Evolutionary conservation across 2,113 vertebrate species (phyloP), one percentile per base, ranked within the genome.

Genomic region (Apteryx mantelli): DNA sequence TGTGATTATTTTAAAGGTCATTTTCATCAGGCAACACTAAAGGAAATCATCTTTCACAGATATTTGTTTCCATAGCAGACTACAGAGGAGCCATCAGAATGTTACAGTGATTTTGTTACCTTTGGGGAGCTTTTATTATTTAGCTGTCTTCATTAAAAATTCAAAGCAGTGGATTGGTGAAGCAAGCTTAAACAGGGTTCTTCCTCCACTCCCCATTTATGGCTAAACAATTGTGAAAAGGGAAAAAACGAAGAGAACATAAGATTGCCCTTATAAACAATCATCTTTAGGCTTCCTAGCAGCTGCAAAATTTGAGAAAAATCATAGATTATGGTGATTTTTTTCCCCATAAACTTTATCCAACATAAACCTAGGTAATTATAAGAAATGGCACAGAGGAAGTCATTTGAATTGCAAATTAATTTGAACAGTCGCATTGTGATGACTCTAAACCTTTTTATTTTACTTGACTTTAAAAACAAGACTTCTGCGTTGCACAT

Each of bases 61-160:
- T 91, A 75, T 93, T 97, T 93, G 16, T 83, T 94, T 96, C 94
- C 50, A 73, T 63, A 85, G 87, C 60, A 94, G 63, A 68, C 64
- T 86, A 68, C 36, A 86, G 60, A 91, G 53, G 58, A 95, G 80
- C 80, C 78, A 93, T 77, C 30, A 86, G 70, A 87, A 89, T 17
- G 68, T 61, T 88, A 65, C 65, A 52, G 25, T 81, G 40, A 84
- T 66, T 93, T 88, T 93, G 7, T 74, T 91, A 89, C 91, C 91
- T 95, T 95, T 79, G 52, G 89, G 89, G 32, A 96, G 10, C 0
- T 34, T 94, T 92, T 96, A 79, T 95, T 97, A 97, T 95, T 97
- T 95, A 95, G 70, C 61, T 94, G 56, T 74, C 91, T 80, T 87
- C 63, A 89, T 96, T 93, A 97, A 97, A 97, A 97, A 97, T 94